Base-by-base conservation (phyloP, 2,797 vertebrate genomes). In the Podarcis siculus region DNA sequence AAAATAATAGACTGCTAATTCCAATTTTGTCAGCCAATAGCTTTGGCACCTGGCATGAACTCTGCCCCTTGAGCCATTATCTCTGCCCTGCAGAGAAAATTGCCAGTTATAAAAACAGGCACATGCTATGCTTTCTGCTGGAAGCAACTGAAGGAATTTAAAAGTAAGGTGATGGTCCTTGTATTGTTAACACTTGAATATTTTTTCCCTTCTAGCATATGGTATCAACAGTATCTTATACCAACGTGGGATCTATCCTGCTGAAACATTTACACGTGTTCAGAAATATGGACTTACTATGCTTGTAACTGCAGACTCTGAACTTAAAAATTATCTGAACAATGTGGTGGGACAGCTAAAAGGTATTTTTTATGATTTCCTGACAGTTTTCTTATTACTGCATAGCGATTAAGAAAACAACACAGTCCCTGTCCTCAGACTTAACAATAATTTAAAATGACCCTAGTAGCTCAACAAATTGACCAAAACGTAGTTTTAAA, bases 181-280 rank as follows among this genome's bases (percentile, higher is more conserved):
- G 37, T 10, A 42, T n/a, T 73, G 27, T 64, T 73, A 61, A 1
- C 32, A 72, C 25, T 25, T 71, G 5, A 39, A 49, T n/a, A 27
- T 86, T 27, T 82, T 91, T 64, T 71, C 4, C 8, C 0, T 89
- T 89, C 9, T 96, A 99, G 99, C 98, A 0, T 99, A 98, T 91
- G 98, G 99, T 39, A 99, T 99, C 96, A 99, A 99, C 96, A 99
- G 98, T 92, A 99, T 99, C 94, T 96, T 99, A 78, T 99, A 99
- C 94, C 99, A 99, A 95, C 97, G 99, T 61, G 99, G 98, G 77
- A 98, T 99, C 83, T 99, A 99, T 82, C 98, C 98, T 0, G 97
- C 98, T 0, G 99, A 99, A 96, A 98, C 98, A 0, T 99, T 99
- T 94, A 97, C 96, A 73, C 97, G 98, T 39, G 98, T 98, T 85